Conservation (phyloP, 2,888 invertebrate species). For the Dastarcus helophoroides region DNA sequence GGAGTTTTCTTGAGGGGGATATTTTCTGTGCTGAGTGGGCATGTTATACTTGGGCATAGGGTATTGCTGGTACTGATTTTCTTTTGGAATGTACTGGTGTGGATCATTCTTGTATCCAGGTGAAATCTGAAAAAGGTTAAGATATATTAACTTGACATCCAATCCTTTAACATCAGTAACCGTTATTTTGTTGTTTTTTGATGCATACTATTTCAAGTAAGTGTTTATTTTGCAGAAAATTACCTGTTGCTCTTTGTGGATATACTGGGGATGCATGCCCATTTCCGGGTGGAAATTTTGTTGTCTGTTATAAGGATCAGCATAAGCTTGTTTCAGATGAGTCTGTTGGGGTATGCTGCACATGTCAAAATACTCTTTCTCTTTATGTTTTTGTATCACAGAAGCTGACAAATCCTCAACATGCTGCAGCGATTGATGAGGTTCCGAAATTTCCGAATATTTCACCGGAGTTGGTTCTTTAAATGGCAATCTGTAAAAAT, state of each 20-base stretch:
- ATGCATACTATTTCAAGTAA: too few species aligned
- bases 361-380: slow-evolving; percentile 32
- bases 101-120: slow-evolving; percentile 28
- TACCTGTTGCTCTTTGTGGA: slow-evolving; percentile 27
- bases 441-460: slow-evolving; percentile 31
- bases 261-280: slow-evolving; percentile 22
- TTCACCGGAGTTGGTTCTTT: slow-evolving; percentile 21
- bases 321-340: slow-evolving; percentile 24
- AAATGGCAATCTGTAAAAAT: slow-evolving; percentile 7
- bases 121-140: too few species aligned
- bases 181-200: too few species aligned
- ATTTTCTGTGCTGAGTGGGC: slow-evolving; percentile 14
- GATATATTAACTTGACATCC: too few species aligned
- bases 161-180: too few species aligned
- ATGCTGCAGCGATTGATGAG: slow-evolving; percentile 15
- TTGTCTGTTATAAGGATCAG: slow-evolving; percentile 16
- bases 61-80: slow-evolving; percentile 17
- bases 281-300: slow-evolving; percentile 16
- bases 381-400: slow-evolving; percentile 27
- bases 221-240: too few species aligned
- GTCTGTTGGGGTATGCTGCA: slow-evolving; percentile 26
- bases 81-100: slow-evolving; percentile 25
- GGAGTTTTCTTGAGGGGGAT: slow-evolving; percentile 21
- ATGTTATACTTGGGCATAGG: slow-evolving; percentile 21
- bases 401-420: slow-evolving; percentile 19